These are phyloP conservation scores for Thunnus maccoyii DNA, from an alignment of 2,113 vertebrate genomes.

Conservation along the genomic window DNA sequence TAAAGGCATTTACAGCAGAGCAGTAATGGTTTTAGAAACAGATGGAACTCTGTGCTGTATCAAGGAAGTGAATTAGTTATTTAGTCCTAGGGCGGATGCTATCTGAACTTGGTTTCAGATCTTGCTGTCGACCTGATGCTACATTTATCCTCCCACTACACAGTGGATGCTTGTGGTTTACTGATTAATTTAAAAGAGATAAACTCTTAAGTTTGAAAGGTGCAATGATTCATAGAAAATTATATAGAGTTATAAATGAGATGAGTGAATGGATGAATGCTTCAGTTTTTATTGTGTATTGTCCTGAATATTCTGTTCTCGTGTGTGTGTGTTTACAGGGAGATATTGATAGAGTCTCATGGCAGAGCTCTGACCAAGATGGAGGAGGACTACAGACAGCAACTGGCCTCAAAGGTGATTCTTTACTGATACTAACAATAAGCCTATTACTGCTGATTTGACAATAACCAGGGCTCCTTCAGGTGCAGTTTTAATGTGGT, in stretches of 20 bases:
- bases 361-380: constrained; percentile 85
- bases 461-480: background rate
- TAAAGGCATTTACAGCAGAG: constrained; percentile 32
- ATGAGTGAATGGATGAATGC: constrained; percentile 1
- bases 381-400: constrained; percentile 84
- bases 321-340: constrained; percentile 76
- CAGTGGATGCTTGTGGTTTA: background rate
- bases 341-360: constrained; percentile 84
- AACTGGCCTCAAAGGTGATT: constrained; percentile 86
- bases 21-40: constrained; percentile 47
- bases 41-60: constrained; percentile 44
- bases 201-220: background rate
- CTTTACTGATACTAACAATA: background rate
- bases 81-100: constrained; percentile 21
- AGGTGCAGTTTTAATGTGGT: too few relatives aligned
- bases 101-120: constrained; percentile 49
- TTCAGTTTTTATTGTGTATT: constrained; percentile 1
- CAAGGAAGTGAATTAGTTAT: constrained; percentile 34
- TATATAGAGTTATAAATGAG: background rate
- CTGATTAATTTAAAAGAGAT: background rate
- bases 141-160: constrained; percentile 16
- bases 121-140: constrained; percentile 39
- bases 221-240: background rate
- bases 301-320: background rate
- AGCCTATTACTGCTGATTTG: background rate